phyloP scores from a whole-genome alignment of 2,888 invertebrate species.

The Eupithecia abbreviata region DNA sequence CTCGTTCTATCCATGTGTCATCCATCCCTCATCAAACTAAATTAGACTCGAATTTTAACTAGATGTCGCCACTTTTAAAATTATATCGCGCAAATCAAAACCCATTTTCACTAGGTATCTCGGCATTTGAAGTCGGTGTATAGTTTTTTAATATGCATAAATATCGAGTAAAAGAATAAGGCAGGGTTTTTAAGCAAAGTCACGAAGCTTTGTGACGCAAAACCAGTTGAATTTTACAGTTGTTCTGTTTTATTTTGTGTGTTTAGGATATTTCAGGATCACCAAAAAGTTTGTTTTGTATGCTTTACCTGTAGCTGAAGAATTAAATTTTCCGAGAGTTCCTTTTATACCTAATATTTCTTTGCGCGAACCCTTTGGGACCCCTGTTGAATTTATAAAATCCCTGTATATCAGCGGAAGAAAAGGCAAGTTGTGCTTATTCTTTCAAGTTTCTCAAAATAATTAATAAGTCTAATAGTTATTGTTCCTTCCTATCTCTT shows the following conservation, averaged over 20 bases:
- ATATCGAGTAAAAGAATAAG: not conserved
- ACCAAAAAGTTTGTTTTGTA: slow-evolving; percentile 5
- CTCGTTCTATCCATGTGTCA: too few species aligned
- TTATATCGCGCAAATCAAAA: too few species aligned
- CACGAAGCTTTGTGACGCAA: not conserved
- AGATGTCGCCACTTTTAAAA: too few species aligned
- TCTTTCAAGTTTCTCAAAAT: not conserved
- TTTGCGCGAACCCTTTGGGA: too few species aligned
- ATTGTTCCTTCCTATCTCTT: not conserved
- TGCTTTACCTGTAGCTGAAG: not conserved
- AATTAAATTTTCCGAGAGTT: not conserved
- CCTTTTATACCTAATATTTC: not conserved
- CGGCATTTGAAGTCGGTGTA: too few species aligned
- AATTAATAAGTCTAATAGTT: not conserved
- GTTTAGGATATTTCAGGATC: slow-evolving; percentile 9
- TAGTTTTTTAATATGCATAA: too few species aligned
- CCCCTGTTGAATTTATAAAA: too few species aligned
- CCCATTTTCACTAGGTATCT: too few species aligned
- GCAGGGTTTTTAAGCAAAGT: not conserved
- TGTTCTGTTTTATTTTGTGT: slow-evolving; percentile 7
- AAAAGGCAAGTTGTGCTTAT: too few species aligned
- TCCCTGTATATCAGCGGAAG: too few species aligned
- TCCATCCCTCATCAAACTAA: too few species aligned
- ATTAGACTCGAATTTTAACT: too few species aligned
- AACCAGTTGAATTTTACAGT: slow-evolving; percentile 5